A percentile compares a stretch with the other conserved stretches of the same genome.
phyloP scores from a whole-genome alignment of 2,888 invertebrate species.

The Rhagonycha lutea region DNA sequence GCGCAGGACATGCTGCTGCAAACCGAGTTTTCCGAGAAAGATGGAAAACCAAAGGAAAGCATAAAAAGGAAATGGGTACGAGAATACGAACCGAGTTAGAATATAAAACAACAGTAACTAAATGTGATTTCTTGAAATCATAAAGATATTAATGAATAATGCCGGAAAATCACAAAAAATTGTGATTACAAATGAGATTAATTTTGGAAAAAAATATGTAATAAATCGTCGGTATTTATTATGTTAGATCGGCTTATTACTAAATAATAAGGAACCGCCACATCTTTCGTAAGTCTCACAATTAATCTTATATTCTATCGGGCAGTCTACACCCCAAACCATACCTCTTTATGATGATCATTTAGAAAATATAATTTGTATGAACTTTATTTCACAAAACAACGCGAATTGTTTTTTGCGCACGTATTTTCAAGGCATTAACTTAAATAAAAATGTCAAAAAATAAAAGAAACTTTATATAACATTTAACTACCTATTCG shows the following conservation, averaged over 20 bases:
- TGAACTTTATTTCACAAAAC: neutral
- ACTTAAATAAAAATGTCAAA: neutral
- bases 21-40: slow-evolving; percentile 24
- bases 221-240: neutral
- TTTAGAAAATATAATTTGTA: neutral
- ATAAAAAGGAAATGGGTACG: slow-evolving; percentile 19
- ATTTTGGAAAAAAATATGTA: neutral
- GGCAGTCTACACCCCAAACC: neutral
- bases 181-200: slow-evolving; percentile 6
- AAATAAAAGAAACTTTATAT: neutral
- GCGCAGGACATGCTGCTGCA: slow-evolving; percentile 29
- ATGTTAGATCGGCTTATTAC: neutral
- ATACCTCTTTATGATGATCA: neutral
- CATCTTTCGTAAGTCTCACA: neutral
- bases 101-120: slow-evolving; percentile 21
- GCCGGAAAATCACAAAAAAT: slow-evolving; percentile 7
- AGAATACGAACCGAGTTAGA: slow-evolving; percentile 17
- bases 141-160: slow-evolving; percentile 14
- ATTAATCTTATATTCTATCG: neutral
- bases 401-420: neutral
- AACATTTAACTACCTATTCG: neutral
- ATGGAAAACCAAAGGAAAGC: slow-evolving; percentile 17
- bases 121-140: slow-evolving; percentile 10
- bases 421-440: neutral
- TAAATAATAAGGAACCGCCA: neutral